These are phyloP conservation scores for Xiphias gladius DNA, from an alignment of 2,113 vertebrate genomes.

Conservation along the genomic window DNA sequence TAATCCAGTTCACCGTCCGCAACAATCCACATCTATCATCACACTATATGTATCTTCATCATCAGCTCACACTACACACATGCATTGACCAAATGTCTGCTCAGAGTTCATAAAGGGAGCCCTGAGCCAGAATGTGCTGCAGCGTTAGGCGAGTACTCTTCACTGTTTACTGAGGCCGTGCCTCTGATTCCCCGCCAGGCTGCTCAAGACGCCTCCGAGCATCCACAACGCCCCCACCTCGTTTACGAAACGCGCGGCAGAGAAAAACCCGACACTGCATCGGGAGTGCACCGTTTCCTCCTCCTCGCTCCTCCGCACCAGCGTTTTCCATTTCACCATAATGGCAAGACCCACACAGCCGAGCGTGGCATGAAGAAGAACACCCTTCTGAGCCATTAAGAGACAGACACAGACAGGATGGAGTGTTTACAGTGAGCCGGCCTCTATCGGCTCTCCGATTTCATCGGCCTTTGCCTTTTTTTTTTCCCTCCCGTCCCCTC, in stretches of 20 bases:
- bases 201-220: slow-evolving; percentile 25
- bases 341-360: slow-evolving; percentile 37
- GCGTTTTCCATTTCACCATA: slow-evolving; percentile 28
- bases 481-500: neutral
- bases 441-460: slow-evolving; percentile 37
- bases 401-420: slow-evolving; percentile 28
- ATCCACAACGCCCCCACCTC: slow-evolving; percentile 38
- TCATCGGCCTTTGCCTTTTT: slow-evolving; percentile 10
- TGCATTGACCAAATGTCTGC: neutral
- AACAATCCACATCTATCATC: no score
- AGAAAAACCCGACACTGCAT: neutral
- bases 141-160: neutral
- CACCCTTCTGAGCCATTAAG: slow-evolving; percentile 58
- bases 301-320: slow-evolving; percentile 13
- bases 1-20: no score
- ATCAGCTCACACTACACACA: slow-evolving; percentile 1
- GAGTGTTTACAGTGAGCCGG: slow-evolving; percentile 49
- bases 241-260: slow-evolving; percentile 15
- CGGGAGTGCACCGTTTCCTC: slow-evolving; percentile 19
- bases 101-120: neutral
- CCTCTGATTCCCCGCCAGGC: slow-evolving; percentile 48
- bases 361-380: slow-evolving; percentile 41
- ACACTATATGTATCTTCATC: no score
- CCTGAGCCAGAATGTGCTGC: slow-evolving; percentile 1
- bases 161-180: slow-evolving; percentile 1